phyloP scores from a whole-genome alignment of 2,888 invertebrate genomes.

The Drosophila anomelani region DNA sequence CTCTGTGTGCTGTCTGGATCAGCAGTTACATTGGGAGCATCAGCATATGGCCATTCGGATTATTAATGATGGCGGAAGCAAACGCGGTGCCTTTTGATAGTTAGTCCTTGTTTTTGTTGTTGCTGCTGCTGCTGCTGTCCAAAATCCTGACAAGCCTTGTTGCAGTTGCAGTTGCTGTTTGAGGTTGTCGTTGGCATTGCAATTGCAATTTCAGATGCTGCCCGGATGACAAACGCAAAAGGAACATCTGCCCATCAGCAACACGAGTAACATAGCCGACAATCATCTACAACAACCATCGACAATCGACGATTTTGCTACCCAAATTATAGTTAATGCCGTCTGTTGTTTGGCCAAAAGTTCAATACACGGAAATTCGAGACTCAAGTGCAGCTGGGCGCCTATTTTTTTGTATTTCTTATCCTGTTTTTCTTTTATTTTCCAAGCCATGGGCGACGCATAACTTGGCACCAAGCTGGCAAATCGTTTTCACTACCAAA shows the following conservation, averaged over 20 bases:
- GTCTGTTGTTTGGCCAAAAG: constrained; percentile 13
- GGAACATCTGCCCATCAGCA: constrained; percentile 60
- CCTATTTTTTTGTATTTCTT: constrained; percentile 7
- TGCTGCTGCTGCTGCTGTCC: constrained; percentile 50
- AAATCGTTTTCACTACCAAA: constrained; percentile 78
- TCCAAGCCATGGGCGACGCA: constrained; percentile 66
- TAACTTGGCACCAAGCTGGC: constrained; percentile 77
- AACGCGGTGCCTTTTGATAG: constrained; percentile 69
- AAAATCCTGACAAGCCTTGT: constrained; percentile 63
- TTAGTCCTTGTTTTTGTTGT: constrained; percentile 56
- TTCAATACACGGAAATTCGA: constrained; percentile 38
- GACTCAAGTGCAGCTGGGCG: constrained; percentile 33
- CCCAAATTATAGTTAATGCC: constrained; percentile 35
- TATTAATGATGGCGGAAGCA: constrained; percentile 77
- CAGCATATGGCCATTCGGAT: constrained; percentile 61
- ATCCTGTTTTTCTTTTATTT: not conserved
- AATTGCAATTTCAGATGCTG: constrained; percentile 42
- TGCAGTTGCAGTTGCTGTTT: constrained; percentile 27
- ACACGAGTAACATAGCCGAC: constrained; percentile 11
- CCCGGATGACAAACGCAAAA: constrained; percentile 73
- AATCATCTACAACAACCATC: not conserved
- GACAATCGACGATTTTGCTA: constrained; percentile 17
- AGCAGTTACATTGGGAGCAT: constrained; percentile 59
- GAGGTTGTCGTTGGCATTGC: constrained; percentile 39
- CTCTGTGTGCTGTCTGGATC: constrained; percentile 12